A percentile compares a stretch with the other conserved stretches of the same genome.
Evolutionary conservation across 2,113 vertebrate species (phyloP).

Genomic region (Raja brachyura): DNA sequence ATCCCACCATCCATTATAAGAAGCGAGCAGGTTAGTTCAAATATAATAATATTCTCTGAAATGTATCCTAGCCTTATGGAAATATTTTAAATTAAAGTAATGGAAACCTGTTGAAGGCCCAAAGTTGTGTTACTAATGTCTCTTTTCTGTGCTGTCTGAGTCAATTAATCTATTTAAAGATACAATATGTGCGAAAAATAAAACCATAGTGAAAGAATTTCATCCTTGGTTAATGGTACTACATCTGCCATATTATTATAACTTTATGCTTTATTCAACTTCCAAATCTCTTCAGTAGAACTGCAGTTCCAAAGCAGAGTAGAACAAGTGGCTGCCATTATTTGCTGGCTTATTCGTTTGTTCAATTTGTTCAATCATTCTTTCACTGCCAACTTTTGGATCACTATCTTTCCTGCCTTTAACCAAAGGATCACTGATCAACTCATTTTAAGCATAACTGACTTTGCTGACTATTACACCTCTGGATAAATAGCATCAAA

Average conservation of each 20-base stretch:
- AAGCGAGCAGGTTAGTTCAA: slow-evolving; percentile 77
- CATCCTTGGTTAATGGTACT: no score
- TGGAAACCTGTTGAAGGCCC: neutral
- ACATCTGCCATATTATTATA: no score
- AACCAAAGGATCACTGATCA: neutral
- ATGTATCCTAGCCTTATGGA: neutral
- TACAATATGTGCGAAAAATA: neutral
- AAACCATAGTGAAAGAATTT: no score
- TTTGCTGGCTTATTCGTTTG: no score
- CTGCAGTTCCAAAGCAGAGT: no score
- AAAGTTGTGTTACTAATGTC: neutral
- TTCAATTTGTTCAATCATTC: neutral
- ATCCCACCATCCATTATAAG: slow-evolving; percentile 86
- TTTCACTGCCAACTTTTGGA: neutral
- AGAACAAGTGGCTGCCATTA: no score
- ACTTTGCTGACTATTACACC: neutral
- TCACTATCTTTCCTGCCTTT: neutral
- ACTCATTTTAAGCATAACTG: neutral
- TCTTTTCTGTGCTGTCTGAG: no score
- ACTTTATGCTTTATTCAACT: no score
- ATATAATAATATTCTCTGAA: neutral
- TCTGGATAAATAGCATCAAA: neutral
- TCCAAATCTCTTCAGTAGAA: no score
- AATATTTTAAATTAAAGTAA: slow-evolving; percentile 25
- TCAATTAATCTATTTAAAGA: no score